A percentile compares a stretch with the other conserved stretches of the same genome.
These are phyloP conservation scores for Corythornis cristatus DNA, from an alignment of 2,113 vertebrate species.

Conservation along the genomic window DNA sequence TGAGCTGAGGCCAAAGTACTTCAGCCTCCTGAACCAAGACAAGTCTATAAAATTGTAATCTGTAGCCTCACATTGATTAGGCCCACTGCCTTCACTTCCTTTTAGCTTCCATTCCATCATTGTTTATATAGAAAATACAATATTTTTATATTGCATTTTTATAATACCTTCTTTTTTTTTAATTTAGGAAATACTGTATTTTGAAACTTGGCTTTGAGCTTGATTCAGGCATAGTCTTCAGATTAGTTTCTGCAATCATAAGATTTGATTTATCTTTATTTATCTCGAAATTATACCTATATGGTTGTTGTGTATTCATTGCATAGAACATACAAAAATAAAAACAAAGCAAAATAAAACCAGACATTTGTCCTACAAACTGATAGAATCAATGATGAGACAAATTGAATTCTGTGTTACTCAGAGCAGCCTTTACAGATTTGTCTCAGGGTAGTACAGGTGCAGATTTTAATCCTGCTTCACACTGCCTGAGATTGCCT, in stretches of 20 bases:
- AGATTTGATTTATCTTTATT: background rate
- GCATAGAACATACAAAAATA: background rate
- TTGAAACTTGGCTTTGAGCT: background rate
- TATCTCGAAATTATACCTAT: background rate
- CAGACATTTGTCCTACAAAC: background rate
- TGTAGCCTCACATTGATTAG: background rate
- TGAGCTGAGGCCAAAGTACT: background rate
- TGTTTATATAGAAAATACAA: background rate
- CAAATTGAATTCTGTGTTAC: background rate
- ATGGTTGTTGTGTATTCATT: background rate
- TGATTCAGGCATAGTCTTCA: background rate
- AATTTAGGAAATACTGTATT: background rate
- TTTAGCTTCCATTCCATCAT: background rate
- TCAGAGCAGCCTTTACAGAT: background rate
- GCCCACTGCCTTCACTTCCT: background rate
- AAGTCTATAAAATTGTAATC: background rate
- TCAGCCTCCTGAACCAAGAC: background rate
- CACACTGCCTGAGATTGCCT: constrained; percentile 2
- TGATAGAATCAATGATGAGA: background rate
- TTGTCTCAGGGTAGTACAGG: background rate
- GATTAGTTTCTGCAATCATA: background rate
- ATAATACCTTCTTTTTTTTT: background rate
- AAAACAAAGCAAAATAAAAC: background rate
- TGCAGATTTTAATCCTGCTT: constrained; percentile 42
- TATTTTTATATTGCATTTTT: background rate